Conservation (phyloP, 2,888 invertebrate genomes). For the Gibbula magus region DNA sequence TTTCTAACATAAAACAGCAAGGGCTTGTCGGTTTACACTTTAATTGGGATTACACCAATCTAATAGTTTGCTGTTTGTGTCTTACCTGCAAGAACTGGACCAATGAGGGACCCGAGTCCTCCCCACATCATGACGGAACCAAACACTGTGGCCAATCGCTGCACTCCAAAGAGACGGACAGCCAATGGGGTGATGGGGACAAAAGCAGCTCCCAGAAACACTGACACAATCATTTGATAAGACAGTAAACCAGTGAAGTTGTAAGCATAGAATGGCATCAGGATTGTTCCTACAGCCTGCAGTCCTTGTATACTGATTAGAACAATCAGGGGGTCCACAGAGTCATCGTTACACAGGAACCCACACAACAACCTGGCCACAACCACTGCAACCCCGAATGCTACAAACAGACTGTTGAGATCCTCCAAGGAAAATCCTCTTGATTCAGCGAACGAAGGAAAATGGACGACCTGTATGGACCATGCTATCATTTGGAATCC, state of each 20-base stretch:
- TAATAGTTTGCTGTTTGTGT: too few relatives aligned
- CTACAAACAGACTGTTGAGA: neutral
- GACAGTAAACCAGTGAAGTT: neutral
- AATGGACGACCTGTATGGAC: neutral
- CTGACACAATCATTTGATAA: neutral
- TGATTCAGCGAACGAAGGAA: neutral
- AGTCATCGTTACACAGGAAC: neutral
- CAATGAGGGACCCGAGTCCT: neutral
- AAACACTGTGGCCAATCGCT: neutral
- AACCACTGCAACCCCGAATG: neutral
- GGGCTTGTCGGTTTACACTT: too few relatives aligned
- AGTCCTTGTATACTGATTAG: neutral
- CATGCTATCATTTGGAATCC: neutral
- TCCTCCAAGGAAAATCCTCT: neutral
- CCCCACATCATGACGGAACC: neutral
- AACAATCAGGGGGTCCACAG: neutral
- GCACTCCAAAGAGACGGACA: slow-evolving; percentile 2
- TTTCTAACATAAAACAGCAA: too few relatives aligned
- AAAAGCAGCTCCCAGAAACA: neutral
- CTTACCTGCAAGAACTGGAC: neutral
- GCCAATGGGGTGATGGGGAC: neutral
- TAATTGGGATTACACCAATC: too few relatives aligned
- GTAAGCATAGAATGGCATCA: slow-evolving; percentile 1
- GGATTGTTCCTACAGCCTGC: neutral
- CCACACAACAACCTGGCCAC: neutral